phyloP scores from a whole-genome alignment of 2,113 vertebrate genomes.

The Crocuta crocuta region DNA sequence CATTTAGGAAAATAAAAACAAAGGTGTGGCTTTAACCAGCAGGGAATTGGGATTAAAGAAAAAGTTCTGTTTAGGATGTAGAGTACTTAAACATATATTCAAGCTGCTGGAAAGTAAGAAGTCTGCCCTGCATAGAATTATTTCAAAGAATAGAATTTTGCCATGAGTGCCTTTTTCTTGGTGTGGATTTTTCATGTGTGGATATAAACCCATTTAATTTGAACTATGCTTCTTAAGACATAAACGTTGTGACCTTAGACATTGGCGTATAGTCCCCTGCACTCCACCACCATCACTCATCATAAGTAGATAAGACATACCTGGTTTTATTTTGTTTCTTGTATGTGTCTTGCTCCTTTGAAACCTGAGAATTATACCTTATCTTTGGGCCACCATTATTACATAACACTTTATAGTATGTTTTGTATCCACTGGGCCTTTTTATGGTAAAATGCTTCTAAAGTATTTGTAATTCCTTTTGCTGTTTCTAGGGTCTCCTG shows the following conservation, averaged over 20 bases:
- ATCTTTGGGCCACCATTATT: background rate
- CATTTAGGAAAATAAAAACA: background rate
- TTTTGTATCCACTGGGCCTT: background rate
- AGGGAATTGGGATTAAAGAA: background rate
- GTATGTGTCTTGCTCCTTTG: background rate
- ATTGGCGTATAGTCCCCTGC: background rate
- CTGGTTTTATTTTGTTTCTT: background rate
- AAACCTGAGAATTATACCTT: background rate
- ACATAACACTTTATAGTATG: background rate
- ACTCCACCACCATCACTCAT: background rate
- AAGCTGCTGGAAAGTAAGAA: background rate
- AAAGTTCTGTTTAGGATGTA: background rate
- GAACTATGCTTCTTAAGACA: background rate
- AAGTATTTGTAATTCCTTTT: slow-evolving; percentile 34
- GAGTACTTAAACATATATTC: background rate
- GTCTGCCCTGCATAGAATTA: background rate
- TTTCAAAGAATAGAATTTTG: background rate
- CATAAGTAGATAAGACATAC: background rate
- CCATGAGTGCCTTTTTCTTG: background rate
- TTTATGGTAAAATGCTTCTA: background rate
- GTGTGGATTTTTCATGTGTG: background rate
- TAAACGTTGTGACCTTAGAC: background rate
- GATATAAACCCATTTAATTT: background rate
- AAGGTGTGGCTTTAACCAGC: background rate
- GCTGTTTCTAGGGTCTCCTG: slow-evolving; percentile 63